These are phyloP conservation scores for Rhombomys opimus DNA, from an alignment of 2,113 vertebrate species.

Conservation along the genomic window DNA sequence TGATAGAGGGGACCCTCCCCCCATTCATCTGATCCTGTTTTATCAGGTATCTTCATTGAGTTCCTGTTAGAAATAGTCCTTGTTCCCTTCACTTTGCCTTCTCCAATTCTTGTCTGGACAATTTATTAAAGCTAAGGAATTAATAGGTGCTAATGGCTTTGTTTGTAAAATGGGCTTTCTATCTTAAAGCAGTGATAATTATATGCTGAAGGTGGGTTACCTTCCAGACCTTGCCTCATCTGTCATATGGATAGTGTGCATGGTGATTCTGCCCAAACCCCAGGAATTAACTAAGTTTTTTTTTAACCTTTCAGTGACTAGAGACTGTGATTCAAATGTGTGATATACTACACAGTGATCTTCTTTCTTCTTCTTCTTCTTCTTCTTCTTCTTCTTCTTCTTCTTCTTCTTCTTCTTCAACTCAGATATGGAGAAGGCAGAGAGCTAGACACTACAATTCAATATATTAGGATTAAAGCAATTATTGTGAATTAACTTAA, in stretches of 20 bases:
- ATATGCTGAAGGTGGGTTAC: not conserved
- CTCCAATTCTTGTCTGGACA: constrained; percentile 75
- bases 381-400: too few species aligned
- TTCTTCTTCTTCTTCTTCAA: constrained; percentile 27
- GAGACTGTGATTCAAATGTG: constrained; percentile 51
- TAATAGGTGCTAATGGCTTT: constrained; percentile 50
- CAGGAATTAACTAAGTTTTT: too few species aligned
- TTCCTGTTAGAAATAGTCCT: too few species aligned
- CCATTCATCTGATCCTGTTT: too few species aligned
- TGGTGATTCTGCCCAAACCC: too few species aligned
- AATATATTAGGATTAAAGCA: constrained; percentile 77
- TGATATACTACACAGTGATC: constrained; percentile 28
- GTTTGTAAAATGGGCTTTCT: constrained; percentile 55
- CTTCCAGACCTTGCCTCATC: not conserved
- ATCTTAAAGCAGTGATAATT: constrained; percentile 47
- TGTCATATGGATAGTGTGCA: not conserved
- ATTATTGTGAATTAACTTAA: constrained; percentile 76
- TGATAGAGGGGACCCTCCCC: too few species aligned
- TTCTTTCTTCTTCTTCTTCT: not conserved
- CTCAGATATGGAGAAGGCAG: constrained; percentile 68
- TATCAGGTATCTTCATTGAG: too few species aligned
- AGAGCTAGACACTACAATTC: constrained; percentile 77
- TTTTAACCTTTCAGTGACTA: too few species aligned
- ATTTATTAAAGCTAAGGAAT: constrained; percentile 76
- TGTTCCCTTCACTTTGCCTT: too few species aligned